These are phyloP conservation scores for Clusia tigrina DNA, from an alignment of 2,888 invertebrate species.

Conservation along the genomic window DNA sequence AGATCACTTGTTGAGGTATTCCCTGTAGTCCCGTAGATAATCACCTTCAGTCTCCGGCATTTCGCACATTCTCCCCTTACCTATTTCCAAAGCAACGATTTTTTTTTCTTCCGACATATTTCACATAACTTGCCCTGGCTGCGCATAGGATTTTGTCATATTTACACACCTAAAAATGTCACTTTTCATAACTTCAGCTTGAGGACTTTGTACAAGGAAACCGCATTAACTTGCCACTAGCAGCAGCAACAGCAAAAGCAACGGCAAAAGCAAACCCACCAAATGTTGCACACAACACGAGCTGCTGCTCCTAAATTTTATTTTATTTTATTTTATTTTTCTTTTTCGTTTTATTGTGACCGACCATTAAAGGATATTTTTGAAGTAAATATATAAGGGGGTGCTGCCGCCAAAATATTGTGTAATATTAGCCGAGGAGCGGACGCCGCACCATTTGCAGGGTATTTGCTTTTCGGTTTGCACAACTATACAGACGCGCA, in stretches of 20 bases:
- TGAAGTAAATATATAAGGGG: background rate
- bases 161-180: slow-evolving; percentile 59
- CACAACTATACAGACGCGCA: too few species aligned
- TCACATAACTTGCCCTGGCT: too few species aligned
- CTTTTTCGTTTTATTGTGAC: slow-evolving; percentile 4
- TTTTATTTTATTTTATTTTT: background rate
- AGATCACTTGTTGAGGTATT: too few species aligned
- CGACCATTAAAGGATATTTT: slow-evolving; percentile 1
- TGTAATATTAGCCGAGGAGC: slow-evolving; percentile 32
- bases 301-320: background rate
- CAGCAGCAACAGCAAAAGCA: slow-evolving; percentile 40
- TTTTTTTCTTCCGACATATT: too few species aligned
- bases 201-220: slow-evolving; percentile 53
- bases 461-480: slow-evolving; percentile 45
- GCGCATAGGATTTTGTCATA: slow-evolving; percentile 40
- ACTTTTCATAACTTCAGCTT: slow-evolving; percentile 46
- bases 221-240: slow-evolving; percentile 56
- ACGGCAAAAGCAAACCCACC: slow-evolving; percentile 13
- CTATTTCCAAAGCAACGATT: too few species aligned
- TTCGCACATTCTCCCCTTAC: too few species aligned
- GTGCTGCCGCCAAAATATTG: slow-evolving; percentile 35
- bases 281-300: slow-evolving; percentile 4
- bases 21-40: too few species aligned
- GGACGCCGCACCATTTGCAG: slow-evolving; percentile 17
- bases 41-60: too few species aligned